phyloP scores from a whole-genome alignment of 2,113 vertebrate species.

The Lipophrys pholis region DNA sequence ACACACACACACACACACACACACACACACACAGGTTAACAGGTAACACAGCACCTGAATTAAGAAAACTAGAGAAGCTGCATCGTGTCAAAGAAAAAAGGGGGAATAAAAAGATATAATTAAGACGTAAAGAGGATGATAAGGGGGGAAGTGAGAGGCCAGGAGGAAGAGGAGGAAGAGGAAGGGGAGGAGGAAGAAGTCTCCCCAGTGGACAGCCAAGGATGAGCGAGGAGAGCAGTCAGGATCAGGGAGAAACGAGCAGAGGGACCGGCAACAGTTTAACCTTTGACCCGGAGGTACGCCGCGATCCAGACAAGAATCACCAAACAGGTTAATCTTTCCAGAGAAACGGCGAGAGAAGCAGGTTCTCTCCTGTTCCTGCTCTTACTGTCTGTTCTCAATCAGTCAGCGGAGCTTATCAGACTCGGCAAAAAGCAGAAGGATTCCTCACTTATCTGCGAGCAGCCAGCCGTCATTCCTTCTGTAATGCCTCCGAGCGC shows the following conservation, averaged over 20 bases:
- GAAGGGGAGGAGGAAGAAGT: too few species aligned
- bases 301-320: conserved; percentile 67
- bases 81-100: too few species aligned
- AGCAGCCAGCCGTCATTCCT: conserved; percentile 67
- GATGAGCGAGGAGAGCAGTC: not conserved
- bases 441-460: conserved; percentile 53
- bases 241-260: conserved; percentile 30
- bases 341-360: not conserved
- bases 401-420: conserved; percentile 62
- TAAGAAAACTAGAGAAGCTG: too few species aligned
- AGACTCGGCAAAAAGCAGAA: conserved; percentile 30
- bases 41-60: too few species aligned
- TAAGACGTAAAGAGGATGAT: not conserved
- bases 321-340: conserved; percentile 59
- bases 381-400: conserved; percentile 30
- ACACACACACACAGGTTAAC: too few species aligned
- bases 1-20: too few species aligned
- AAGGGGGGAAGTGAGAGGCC: not conserved
- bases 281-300: conserved; percentile 66
- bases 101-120: not conserved
- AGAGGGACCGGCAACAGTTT: conserved; percentile 51
- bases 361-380: not conserved
- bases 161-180: not conserved
- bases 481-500: not conserved
- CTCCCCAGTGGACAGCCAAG: too few species aligned